These are phyloP conservation scores for Rallus limicola DNA, from an alignment of 2,113 vertebrate species.

Conservation along the genomic window DNA sequence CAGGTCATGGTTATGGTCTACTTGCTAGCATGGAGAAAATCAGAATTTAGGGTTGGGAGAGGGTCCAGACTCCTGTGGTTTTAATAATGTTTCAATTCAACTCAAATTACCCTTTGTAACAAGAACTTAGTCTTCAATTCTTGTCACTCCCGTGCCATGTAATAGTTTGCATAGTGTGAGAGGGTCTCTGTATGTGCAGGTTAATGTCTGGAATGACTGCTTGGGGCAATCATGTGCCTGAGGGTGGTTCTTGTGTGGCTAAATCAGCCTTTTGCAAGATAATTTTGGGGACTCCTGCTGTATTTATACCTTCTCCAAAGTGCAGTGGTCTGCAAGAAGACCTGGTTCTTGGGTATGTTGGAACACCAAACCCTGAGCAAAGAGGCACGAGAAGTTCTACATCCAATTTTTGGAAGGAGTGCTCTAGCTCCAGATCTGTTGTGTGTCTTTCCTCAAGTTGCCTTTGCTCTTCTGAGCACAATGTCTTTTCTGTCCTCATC, in stretches of 20 bases:
- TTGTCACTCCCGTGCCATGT: not conserved
- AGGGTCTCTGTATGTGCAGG: not conserved
- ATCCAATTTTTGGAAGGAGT: not conserved
- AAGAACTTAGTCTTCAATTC: not conserved
- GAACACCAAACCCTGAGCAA: not conserved
- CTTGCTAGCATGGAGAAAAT: not conserved
- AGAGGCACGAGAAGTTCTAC: not conserved
- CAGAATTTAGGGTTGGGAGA: not conserved
- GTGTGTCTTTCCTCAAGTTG: not conserved
- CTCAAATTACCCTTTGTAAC: not conserved
- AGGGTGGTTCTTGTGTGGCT: not conserved
- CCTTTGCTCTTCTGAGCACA: not conserved
- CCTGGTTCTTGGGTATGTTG: not conserved
- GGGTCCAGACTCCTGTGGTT: not conserved
- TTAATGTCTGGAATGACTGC: not conserved
- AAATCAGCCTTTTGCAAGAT: not conserved
- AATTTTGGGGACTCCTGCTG: not conserved
- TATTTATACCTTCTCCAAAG: not conserved
- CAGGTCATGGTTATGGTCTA: not conserved
- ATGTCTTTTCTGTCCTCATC: not conserved
- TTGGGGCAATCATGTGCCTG: not conserved
- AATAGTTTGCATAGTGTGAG: not conserved
- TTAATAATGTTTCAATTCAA: not conserved
- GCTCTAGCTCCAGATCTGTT: not conserved
- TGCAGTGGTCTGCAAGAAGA: not conserved